These are phyloP conservation scores for Euspilapteryx auroguttella DNA, from an alignment of 2,888 invertebrate species.

Conservation along the genomic window DNA sequence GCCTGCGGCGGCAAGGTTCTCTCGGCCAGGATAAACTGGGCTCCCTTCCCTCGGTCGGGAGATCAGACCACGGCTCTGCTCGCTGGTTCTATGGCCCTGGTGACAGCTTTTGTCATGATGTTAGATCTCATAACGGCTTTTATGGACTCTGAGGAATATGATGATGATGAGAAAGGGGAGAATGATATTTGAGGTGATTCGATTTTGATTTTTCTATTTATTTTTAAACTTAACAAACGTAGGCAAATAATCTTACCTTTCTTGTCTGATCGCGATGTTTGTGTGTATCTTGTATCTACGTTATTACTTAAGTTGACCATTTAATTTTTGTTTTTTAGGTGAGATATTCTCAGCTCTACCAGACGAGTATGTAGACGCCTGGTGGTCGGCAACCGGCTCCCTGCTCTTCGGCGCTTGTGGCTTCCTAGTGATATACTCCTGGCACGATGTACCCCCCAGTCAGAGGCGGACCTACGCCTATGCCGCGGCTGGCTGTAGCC, in stretches of 20 bases:
- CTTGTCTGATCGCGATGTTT: too few species aligned
- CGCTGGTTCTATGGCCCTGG: conserved; percentile 22
- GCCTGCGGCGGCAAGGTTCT: conserved; percentile 32
- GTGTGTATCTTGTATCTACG: too few species aligned
- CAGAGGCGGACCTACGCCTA: conserved; percentile 21
- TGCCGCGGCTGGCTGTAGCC: conserved; percentile 26
- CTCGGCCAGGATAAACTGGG: conserved; percentile 17
- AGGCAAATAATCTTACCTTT: too few species aligned
- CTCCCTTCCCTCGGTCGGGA: conserved; percentile 27
- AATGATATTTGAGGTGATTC: neutral
- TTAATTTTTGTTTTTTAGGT: conserved; percentile 23
- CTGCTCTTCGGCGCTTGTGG: conserved; percentile 31
- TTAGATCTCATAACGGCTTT: conserved; percentile 43
- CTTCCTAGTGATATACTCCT: conserved; percentile 24
- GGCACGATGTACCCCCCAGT: conserved; percentile 26
- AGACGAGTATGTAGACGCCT: conserved; percentile 43
- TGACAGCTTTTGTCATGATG: conserved; percentile 32
- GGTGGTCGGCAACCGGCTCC: conserved; percentile 41
- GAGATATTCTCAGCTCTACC: conserved; percentile 41
- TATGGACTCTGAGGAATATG: conserved; percentile 45
- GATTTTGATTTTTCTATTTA: neutral
- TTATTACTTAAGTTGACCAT: too few species aligned
- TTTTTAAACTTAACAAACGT: neutral
- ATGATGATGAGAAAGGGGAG: conserved; percentile 19
- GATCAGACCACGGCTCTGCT: conserved; percentile 23